Evolutionary conservation across 2,797 vertebrate genomes (phyloP).

Genomic region (Megaceryle alcyon): DNA sequence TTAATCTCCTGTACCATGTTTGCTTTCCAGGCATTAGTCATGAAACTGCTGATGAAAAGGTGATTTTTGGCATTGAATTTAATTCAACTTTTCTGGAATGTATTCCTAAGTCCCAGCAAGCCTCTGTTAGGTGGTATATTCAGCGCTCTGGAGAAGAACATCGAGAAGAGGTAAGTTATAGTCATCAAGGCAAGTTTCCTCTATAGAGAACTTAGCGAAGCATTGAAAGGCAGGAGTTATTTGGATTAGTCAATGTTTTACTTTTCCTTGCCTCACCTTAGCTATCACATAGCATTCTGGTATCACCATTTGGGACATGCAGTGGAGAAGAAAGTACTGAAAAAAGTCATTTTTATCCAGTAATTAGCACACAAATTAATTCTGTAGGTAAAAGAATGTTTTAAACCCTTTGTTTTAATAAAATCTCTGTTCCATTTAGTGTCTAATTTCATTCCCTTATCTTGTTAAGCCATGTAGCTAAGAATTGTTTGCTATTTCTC

Average conservation of each 20-base stretch:
- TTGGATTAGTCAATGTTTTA: slow-evolving; percentile 20
- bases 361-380: neutral
- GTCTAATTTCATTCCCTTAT: neutral
- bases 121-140: slow-evolving; percentile 84
- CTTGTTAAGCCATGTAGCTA: neutral
- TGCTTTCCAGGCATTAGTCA: slow-evolving; percentile 84
- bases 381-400: neutral
- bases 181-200: slow-evolving; percentile 17
- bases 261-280: slow-evolving; percentile 40
- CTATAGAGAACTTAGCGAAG: slow-evolving; percentile 28
- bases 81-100: slow-evolving; percentile 99
- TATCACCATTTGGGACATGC: slow-evolving; percentile 28
- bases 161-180: slow-evolving; percentile 88
- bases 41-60: slow-evolving; percentile 89
- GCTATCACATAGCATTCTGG: slow-evolving; percentile 24
- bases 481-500: neutral
- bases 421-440: neutral
- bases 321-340: neutral
- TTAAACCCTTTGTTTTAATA: neutral
- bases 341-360: neutral
- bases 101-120: slow-evolving; percentile 95
- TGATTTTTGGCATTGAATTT: slow-evolving; percentile 94
- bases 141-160: slow-evolving; percentile 82
- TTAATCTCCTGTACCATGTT: slow-evolving; percentile 81
- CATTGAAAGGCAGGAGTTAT: slow-evolving; percentile 20